Percentiles rank a stretch among this genome's conserved stretches.
These are phyloP conservation scores for Mus spicilegus DNA, from an alignment of 2,113 vertebrate species.

Conservation along the genomic window DNA sequence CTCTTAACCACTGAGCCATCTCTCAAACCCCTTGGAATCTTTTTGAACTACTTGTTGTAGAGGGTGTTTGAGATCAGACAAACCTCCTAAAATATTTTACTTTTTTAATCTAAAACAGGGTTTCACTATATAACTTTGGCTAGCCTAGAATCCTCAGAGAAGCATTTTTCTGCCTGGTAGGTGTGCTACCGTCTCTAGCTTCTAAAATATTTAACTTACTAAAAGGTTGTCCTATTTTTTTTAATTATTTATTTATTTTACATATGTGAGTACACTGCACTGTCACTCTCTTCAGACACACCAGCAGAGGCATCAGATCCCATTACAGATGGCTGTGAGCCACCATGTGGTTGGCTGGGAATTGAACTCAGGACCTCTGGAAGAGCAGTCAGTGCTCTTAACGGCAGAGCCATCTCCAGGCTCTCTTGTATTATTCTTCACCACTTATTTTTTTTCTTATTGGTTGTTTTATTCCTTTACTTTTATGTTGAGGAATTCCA, in stretches of 20 bases:
- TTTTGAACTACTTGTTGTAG: slow-evolving; percentile 18
- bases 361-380: too few species aligned
- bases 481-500: neutral
- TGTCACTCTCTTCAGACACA: too few species aligned
- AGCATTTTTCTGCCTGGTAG: neutral
- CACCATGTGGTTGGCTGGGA: too few species aligned
- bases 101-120: neutral
- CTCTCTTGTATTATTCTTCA: neutral
- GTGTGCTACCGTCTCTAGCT: neutral
- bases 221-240: neutral
- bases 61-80: slow-evolving; percentile 48
- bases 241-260: too few species aligned
- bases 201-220: slow-evolving; percentile 34
- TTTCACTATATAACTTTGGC: neutral
- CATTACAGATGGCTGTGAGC: too few species aligned
- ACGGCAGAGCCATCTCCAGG: too few species aligned
- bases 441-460: slow-evolving; percentile 36
- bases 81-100: slow-evolving; percentile 57
- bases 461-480: slow-evolving; percentile 15
- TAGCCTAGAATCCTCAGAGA: neutral
- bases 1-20: too few species aligned
- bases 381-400: too few species aligned
- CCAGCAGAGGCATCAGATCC: too few species aligned
- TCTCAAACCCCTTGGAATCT: neutral
- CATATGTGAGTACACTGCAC: too few species aligned